phyloP scores from a whole-genome alignment of 1,140 invertebrate genomes.

The Odontomachus brunneus region DNA sequence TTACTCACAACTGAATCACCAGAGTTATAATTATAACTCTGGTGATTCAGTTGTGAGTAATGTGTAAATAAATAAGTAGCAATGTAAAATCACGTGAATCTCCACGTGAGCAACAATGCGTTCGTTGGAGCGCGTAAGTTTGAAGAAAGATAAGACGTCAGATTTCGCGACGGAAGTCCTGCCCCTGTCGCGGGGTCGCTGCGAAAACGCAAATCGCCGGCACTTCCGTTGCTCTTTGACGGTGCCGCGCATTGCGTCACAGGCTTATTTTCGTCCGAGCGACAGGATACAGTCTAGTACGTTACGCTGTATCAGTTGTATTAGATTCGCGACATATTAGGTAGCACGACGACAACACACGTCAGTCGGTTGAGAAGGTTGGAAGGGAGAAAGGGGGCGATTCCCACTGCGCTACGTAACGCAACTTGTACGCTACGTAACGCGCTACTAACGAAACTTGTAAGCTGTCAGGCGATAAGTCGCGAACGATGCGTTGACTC shows the following conservation, averaged over 20 bases:
- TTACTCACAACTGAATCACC: too few species aligned
- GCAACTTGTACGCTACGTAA: conserved; percentile 70
- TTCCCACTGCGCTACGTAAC: conserved; percentile 34
- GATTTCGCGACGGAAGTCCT: not conserved
- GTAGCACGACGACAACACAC: conserved; percentile 28
- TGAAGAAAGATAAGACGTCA: not conserved
- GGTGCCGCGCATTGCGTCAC: conserved; percentile 51
- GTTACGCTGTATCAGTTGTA: conserved; percentile 60
- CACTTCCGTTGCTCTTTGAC: conserved; percentile 42
- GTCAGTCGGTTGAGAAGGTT: not conserved
- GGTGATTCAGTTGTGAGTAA: too few species aligned
- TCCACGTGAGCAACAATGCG: not conserved
- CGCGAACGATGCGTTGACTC: conserved; percentile 25
- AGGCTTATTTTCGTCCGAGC: conserved; percentile 33
- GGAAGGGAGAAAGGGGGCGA: not conserved
- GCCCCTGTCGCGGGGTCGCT: not conserved
- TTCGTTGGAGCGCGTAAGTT: not conserved
- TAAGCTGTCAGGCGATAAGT: conserved; percentile 71
- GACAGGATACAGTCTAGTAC: conserved; percentile 42
- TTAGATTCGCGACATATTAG: conserved; percentile 68
- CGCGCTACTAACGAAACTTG: conserved; percentile 62
- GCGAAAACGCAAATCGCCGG: conserved; percentile 7
- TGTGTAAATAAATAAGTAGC: too few species aligned
- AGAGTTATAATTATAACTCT: too few species aligned
- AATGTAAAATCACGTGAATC: too few species aligned